Conservation (phyloP, 2,797 vertebrate species). For the Netta rufina region DNA sequence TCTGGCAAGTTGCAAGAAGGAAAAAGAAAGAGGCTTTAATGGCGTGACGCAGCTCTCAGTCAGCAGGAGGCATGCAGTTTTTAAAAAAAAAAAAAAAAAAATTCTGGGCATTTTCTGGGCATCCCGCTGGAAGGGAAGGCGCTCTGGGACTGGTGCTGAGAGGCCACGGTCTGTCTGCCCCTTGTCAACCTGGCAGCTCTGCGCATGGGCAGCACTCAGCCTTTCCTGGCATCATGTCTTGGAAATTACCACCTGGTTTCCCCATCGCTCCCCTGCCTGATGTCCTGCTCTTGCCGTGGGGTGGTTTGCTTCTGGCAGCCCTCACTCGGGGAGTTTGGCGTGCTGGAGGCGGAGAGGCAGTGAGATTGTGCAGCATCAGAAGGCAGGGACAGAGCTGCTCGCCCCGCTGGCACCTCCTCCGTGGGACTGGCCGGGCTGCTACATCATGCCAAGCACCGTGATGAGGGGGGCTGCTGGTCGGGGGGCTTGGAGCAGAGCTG, state of each 20-base stretch:
- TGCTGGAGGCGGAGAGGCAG: background rate
- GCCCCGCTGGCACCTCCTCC: background rate
- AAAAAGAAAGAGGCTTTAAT: conserved; percentile 36
- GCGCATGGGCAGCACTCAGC: background rate
- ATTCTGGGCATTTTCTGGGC: background rate
- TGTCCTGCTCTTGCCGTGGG: background rate
- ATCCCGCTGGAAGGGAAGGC: conserved; percentile 21
- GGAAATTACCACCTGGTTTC: background rate
- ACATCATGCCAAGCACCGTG: conserved; percentile 28
- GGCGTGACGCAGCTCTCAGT: conserved; percentile 27
- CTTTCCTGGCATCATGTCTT: background rate
- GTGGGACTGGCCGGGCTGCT: conserved; percentile 4
- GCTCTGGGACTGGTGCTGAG: background rate
- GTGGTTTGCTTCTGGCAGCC: background rate
- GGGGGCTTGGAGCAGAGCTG: background rate
- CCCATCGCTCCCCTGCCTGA: background rate
- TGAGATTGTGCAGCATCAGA: background rate
- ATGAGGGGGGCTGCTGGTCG: background rate
- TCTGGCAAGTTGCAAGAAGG: conserved; percentile 13
- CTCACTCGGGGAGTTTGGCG: background rate
- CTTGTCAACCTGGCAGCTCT: background rate
- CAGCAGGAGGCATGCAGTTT: conserved; percentile 47
- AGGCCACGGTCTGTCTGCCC: background rate
- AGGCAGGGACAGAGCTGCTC: background rate
- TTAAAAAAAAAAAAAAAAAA: background rate